These are phyloP conservation scores for Rhagophthalmus giganteus DNA, from an alignment of 2,888 invertebrate genomes.

Conservation along the genomic window DNA sequence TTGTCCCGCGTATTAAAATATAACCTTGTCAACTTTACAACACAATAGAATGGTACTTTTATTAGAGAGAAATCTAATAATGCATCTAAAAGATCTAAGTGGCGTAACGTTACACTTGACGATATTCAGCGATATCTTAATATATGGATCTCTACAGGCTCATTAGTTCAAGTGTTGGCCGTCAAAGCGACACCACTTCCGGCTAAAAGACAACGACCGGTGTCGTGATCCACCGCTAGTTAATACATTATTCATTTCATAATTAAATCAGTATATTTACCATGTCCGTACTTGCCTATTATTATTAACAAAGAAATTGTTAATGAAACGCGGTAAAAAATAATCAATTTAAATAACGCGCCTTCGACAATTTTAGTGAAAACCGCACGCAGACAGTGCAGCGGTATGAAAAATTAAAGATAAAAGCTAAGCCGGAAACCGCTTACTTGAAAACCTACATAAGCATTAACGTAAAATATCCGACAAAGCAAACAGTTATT, in stretches of 20 bases:
- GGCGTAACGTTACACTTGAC: slow-evolving; percentile 42
- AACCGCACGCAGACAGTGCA: too few species aligned
- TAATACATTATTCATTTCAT: slow-evolving; percentile 42
- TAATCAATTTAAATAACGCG: not conserved
- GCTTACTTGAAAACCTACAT: not conserved
- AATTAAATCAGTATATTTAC: slow-evolving; percentile 41
- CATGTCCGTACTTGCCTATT: slow-evolving; percentile 25
- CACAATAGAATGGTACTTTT: slow-evolving; percentile 23
- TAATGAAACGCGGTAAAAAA: not conserved
- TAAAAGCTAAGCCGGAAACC: too few species aligned
- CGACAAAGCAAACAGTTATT: not conserved
- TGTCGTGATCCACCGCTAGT: slow-evolving; percentile 38
- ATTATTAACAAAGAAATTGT: slow-evolving; percentile 12
- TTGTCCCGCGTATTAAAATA: slow-evolving; percentile 9
- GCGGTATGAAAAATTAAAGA: too few species aligned
- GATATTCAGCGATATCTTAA: slow-evolving; percentile 40
- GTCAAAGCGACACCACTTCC: slow-evolving; percentile 47
- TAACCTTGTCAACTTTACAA: slow-evolving; percentile 22
- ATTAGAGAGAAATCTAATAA: slow-evolving; percentile 32
- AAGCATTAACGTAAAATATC: not conserved
- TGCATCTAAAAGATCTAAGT: slow-evolving; percentile 30
- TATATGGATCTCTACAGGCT: slow-evolving; percentile 45
- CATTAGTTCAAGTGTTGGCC: slow-evolving; percentile 48
- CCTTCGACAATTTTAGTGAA: too few species aligned
- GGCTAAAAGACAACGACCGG: slow-evolving; percentile 47